These are phyloP conservation scores for Ceratotherium simum DNA, from an alignment of 2,113 vertebrate genomes.

Conservation along the genomic window DNA sequence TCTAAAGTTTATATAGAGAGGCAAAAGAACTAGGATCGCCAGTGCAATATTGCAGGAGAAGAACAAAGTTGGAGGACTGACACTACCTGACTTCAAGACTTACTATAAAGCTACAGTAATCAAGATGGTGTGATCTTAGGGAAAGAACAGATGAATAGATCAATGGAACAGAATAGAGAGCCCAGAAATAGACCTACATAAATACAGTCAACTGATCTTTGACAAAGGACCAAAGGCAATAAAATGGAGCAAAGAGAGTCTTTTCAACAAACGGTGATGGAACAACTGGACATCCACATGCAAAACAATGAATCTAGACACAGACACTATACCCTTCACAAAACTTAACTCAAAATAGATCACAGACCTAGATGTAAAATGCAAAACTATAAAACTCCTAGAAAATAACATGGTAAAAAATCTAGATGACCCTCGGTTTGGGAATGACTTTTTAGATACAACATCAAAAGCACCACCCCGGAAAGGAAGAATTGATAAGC, in stretches of 20 bases:
- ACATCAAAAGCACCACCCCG: background rate
- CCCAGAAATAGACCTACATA: background rate
- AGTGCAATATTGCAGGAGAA: too few relatives aligned
- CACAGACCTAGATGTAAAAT: background rate
- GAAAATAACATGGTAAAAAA: background rate
- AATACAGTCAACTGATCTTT: background rate
- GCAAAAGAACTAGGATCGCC: background rate
- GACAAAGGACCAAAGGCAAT: background rate
- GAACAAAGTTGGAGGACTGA: background rate
- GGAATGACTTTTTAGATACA: background rate
- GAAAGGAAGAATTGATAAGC: background rate
- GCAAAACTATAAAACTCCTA: background rate
- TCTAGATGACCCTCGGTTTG: background rate
- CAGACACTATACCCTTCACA: background rate
- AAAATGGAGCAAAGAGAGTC: background rate
- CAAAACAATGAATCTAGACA: background rate
- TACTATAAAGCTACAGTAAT: background rate
- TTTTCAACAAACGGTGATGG: background rate
- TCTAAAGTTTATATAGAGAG: background rate
- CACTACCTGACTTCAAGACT: background rate
- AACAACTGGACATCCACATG: background rate
- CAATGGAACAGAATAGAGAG: background rate
- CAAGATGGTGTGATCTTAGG: background rate
- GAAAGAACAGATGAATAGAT: background rate
- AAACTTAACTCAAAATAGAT: background rate